A percentile compares a stretch with the other conserved stretches of the same genome.
Conservation (phyloP, 1,140 invertebrate genomes). For the Nasonia giraulti region DNA sequence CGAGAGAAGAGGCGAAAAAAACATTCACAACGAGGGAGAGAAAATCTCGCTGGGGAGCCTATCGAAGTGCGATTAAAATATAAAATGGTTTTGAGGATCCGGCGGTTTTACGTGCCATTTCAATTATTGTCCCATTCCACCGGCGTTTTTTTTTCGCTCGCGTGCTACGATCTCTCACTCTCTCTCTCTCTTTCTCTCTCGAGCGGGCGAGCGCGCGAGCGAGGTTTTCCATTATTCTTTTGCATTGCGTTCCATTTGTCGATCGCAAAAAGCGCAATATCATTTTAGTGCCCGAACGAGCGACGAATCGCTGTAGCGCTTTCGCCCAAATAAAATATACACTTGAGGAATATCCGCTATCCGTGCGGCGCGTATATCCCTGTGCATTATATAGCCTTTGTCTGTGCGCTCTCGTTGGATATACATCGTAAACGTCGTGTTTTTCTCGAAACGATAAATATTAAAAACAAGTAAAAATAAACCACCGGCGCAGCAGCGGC, state of each 20-base stretch:
- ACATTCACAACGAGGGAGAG: slow-evolving; percentile 46
- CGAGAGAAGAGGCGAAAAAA: background rate
- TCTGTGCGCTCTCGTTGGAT: background rate
- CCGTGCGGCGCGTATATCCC: background rate
- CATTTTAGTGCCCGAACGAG: slow-evolving; percentile 65
- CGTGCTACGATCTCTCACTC: slow-evolving; percentile 57
- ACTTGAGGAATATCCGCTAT: slow-evolving; percentile 48
- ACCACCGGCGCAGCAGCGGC: background rate
- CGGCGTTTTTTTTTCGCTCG: slow-evolving; percentile 67
- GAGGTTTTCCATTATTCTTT: slow-evolving; percentile 56
- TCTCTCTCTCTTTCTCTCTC: slow-evolving; percentile 58
- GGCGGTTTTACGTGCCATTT: slow-evolving; percentile 72
- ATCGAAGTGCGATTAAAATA: slow-evolving; percentile 72
- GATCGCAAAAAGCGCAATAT: slow-evolving; percentile 69
- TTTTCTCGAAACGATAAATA: slow-evolving; percentile 23
- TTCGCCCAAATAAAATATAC: slow-evolving; percentile 51
- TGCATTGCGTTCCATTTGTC: slow-evolving; percentile 61
- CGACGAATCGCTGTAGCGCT: slow-evolving; percentile 48
- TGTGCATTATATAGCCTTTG: background rate
- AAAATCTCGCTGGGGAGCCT: slow-evolving; percentile 60
- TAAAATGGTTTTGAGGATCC: slow-evolving; percentile 73
- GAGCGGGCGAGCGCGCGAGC: slow-evolving; percentile 32
- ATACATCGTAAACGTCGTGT: slow-evolving; percentile 45
- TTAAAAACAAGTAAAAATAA: background rate
- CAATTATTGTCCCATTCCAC: slow-evolving; percentile 67